phyloP scores from a whole-genome alignment of 2,113 vertebrate species.

The Oncorhynchus clarkii region DNA sequence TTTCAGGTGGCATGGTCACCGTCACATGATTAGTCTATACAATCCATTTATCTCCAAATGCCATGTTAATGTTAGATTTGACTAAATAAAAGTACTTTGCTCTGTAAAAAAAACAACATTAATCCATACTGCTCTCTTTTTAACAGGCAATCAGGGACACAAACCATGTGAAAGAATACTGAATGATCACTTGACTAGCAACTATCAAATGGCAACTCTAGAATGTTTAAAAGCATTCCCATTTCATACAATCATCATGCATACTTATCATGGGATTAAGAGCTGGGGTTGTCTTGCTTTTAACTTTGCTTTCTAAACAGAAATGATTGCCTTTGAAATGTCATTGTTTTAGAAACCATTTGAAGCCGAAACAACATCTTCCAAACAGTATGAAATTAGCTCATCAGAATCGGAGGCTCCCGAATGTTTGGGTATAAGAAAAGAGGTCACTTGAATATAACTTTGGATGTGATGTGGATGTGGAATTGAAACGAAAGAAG shows the following conservation, averaged over 20 bases:
- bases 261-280: conserved; percentile 49
- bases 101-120: conserved; percentile 13
- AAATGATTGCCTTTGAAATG: conserved; percentile 59
- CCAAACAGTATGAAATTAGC: conserved; percentile 65
- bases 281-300: conserved; percentile 39
- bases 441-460: conserved; percentile 56
- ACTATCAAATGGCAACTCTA: conserved; percentile 54
- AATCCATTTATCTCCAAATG: background rate
- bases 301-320: conserved; percentile 44
- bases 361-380: conserved; percentile 46
- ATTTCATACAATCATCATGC: conserved; percentile 33
- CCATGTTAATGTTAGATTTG: conserved; percentile 20
- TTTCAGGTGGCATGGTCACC: too few species aligned
- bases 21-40: too few species aligned
- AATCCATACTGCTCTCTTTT: conserved; percentile 22
- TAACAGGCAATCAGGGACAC: conserved; percentile 36
- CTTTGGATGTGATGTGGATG: conserved; percentile 17
- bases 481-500: conserved; percentile 49
- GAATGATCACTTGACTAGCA: conserved; percentile 20
- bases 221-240: conserved; percentile 52
- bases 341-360: conserved; percentile 50
- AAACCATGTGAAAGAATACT: conserved; percentile 32
- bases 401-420: conserved; percentile 63
- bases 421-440: conserved; percentile 48
- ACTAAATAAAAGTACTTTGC: conserved; percentile 32